Conservation (phyloP, 2,888 invertebrate genomes). For the Pasiphila rectangulata region DNA sequence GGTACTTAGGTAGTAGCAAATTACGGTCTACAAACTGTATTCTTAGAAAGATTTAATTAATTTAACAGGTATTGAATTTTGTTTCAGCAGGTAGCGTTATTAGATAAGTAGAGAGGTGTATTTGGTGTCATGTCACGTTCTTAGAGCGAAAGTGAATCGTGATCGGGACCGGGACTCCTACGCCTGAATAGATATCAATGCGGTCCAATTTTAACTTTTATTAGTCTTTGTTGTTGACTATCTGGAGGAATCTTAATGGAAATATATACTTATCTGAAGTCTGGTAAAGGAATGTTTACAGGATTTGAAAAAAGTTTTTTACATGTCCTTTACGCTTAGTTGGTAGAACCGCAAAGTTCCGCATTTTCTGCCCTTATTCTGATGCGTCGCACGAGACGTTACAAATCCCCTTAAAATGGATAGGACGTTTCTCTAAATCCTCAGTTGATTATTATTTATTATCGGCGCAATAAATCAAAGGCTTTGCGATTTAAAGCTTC, state of each 20-base stretch:
- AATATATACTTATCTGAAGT: too few species aligned
- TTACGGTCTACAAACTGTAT: neutral
- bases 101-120: conserved; percentile 61
- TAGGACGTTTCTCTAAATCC: conserved; percentile 72
- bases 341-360: too few species aligned
- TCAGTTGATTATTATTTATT: conserved; percentile 76
- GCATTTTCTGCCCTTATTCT: conserved; percentile 51
- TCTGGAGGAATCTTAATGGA: conserved; percentile 16
- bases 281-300: too few species aligned
- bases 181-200: conserved; percentile 48
- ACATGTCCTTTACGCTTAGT: too few species aligned
- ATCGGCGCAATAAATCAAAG: conserved; percentile 66
- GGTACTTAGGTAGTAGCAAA: conserved; percentile 3
- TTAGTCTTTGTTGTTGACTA: conserved; percentile 22
- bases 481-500: conserved; percentile 23
- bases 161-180: conserved; percentile 48
- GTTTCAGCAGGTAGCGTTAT: conserved; percentile 40
- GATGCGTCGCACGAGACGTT: conserved; percentile 61
- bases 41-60: conserved; percentile 17
- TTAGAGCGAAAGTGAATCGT: conserved; percentile 57
- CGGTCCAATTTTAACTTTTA: conserved; percentile 40
- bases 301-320: too few species aligned
- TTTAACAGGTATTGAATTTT: conserved; percentile 31
- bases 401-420: conserved; percentile 75
- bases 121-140: conserved; percentile 59